Conservation (phyloP, 2,797 vertebrate genomes). For the Thaleichthys pacificus region DNA sequence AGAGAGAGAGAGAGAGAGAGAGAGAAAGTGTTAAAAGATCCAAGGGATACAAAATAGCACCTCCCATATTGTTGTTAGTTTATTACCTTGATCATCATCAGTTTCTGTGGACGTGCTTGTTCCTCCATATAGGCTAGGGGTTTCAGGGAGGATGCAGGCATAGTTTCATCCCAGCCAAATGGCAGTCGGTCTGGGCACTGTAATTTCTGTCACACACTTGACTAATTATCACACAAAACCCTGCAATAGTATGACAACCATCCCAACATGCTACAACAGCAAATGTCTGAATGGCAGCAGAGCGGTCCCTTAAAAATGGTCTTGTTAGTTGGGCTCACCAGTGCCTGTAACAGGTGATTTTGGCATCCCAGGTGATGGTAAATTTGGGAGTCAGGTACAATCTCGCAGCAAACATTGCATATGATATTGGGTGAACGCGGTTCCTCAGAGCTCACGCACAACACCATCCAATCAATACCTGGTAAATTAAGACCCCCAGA, state of each 20-base stretch:
- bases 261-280: background rate
- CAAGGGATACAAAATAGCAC: no score
- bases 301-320: no score
- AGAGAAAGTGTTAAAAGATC: no score
- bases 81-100: constrained; percentile 50
- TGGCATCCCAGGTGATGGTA: no score
- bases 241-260: background rate
- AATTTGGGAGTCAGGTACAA: no score
- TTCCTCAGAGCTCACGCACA: no score
- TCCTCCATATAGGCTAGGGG: constrained; percentile 40
- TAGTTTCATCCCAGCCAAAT: constrained; percentile 48
- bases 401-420: no score
- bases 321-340: constrained; percentile 49
- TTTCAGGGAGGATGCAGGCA: constrained; percentile 5
- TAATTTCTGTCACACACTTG: constrained; percentile 40
- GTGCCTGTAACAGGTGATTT: constrained; percentile 22
- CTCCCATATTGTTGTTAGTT: no score
- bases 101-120: background rate
- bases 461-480: no score
- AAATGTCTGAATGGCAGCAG: background rate
- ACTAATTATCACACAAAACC: background rate
- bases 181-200: constrained; percentile 58
- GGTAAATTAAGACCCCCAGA: no score
- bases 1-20: no score
- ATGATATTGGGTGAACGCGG: no score